phyloP scores from a whole-genome alignment of 1,140 invertebrate species.

The Mycetomoellerius zeteki region DNA sequence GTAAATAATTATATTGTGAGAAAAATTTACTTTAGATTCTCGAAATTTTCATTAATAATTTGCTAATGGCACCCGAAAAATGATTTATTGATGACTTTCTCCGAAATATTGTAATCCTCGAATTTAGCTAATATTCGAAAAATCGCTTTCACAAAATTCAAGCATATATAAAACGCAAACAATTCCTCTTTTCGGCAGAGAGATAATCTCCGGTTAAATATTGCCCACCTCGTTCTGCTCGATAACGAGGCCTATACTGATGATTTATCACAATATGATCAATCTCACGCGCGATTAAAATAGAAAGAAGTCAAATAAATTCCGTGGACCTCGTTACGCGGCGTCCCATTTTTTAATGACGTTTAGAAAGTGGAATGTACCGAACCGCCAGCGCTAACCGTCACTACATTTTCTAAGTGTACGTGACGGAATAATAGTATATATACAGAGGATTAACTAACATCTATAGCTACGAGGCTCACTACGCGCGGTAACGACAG shows the following conservation, averaged over 20 bases:
- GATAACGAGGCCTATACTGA: neutral
- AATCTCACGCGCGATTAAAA: conserved; percentile 14
- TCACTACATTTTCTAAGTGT: conserved; percentile 64
- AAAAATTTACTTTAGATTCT: neutral
- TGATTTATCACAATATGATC: conserved; percentile 42
- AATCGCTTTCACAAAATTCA: conserved; percentile 49
- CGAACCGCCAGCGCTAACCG: conserved; percentile 53
- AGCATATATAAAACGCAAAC: conserved; percentile 19
- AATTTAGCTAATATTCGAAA: conserved; percentile 1
- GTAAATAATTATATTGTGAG: neutral
- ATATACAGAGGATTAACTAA: conserved; percentile 70
- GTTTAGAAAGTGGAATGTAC: conserved; percentile 69
- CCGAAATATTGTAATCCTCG: conserved; percentile 5
- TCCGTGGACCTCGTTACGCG: conserved; percentile 20
- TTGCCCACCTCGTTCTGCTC: neutral
- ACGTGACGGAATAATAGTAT: conserved; percentile 59
- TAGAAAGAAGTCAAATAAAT: conserved; percentile 45
- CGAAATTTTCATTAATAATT: neutral
- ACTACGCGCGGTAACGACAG: conserved; percentile 70
- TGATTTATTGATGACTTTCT: neutral
- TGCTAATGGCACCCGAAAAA: neutral
- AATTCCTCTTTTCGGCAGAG: neutral
- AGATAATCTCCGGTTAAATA: conserved; percentile 41
- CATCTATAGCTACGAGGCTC: conserved; percentile 58
- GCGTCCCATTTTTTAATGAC: conserved; percentile 55